phyloP scores from a whole-genome alignment of 2,797 vertebrate species.

The Bradypodion pumilum region DNA sequence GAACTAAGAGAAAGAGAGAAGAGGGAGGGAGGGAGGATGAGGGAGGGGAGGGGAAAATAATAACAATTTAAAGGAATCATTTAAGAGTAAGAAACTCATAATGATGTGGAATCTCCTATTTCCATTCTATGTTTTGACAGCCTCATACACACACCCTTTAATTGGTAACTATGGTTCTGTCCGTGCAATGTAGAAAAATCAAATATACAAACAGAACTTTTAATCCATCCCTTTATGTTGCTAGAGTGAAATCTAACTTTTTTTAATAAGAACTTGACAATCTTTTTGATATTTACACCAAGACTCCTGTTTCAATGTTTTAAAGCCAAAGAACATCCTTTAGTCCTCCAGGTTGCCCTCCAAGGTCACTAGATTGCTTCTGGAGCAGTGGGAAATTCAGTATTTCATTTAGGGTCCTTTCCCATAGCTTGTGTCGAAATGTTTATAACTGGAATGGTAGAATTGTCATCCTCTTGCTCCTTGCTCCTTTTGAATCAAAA shows the following conservation, averaged over 20 bases:
- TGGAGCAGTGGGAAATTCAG: neutral
- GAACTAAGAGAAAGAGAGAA: constrained; percentile 38
- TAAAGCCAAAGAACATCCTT: constrained; percentile 74
- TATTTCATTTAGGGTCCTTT: neutral
- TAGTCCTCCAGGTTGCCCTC: constrained; percentile 54
- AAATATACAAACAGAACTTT: constrained; percentile 83
- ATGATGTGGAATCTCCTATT: constrained; percentile 64
- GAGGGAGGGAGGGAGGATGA: constrained; percentile 39
- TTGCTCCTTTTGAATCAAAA: constrained; percentile 28
- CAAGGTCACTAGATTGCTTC: neutral
- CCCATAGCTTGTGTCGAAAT: constrained; percentile 30
- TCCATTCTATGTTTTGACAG: constrained; percentile 43
- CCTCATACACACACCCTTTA: constrained; percentile 26
- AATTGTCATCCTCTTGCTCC: constrained; percentile 5
- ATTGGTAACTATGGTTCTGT: constrained; percentile 74
- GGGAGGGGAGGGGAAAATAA: constrained; percentile 57
- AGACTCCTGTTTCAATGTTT: constrained; percentile 68
- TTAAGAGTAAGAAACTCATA: constrained; percentile 68
- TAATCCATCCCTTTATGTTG: constrained; percentile 73
- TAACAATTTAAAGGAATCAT: constrained; percentile 56
- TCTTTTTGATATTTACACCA: constrained; percentile 79
- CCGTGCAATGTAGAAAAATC: constrained; percentile 83
- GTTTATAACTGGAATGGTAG: constrained; percentile 15
- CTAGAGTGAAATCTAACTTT: constrained; percentile 77
- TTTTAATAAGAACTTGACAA: constrained; percentile 76